These are phyloP conservation scores for Carollia perspicillata DNA, from an alignment of 2,113 vertebrate genomes.

Conservation along the genomic window DNA sequence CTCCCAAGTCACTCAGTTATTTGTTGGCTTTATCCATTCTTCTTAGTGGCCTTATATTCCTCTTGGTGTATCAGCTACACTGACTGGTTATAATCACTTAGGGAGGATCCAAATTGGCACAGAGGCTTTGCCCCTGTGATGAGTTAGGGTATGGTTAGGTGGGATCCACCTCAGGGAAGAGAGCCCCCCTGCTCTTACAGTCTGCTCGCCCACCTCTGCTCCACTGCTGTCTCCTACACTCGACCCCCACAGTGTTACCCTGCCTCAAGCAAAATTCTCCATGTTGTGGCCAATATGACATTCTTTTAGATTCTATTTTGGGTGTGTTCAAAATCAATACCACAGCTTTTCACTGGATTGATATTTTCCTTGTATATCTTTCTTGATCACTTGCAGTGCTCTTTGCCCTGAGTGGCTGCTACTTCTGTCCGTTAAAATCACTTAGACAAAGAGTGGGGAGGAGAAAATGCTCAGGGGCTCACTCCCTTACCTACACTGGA, in stretches of 20 bases:
- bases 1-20: neutral
- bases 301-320: neutral
- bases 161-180: neutral
- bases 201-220: neutral
- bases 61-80: neutral
- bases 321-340: neutral
- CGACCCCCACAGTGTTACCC: neutral
- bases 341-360: neutral
- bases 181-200: neutral
- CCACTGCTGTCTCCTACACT: no score
- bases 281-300: neutral
- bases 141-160: neutral
- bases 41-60: neutral
- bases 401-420: neutral
- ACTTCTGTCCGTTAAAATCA: neutral
- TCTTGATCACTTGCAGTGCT: neutral
- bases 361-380: neutral
- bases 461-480: neutral
- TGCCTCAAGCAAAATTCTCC: neutral
- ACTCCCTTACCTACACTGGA: neutral
- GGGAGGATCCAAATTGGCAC: neutral
- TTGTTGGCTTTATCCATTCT: neutral
- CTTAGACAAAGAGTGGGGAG: neutral
- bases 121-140: neutral
- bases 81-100: neutral